A percentile compares a stretch with the other conserved stretches of the same genome.
phyloP scores from a whole-genome alignment of 1,140 invertebrate species.

The Drosophila kohkoa region DNA sequence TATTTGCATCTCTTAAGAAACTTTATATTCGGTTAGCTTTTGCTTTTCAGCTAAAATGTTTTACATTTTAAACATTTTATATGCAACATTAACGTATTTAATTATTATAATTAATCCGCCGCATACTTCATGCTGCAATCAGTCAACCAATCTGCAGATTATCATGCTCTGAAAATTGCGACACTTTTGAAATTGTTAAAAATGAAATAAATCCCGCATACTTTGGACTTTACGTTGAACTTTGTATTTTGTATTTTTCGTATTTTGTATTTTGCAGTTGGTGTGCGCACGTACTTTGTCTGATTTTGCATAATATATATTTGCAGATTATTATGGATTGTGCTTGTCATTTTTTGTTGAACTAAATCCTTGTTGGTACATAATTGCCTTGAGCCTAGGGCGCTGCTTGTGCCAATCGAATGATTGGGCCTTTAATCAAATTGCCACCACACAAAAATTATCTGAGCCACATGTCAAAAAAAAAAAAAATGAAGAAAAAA shows the following conservation, averaged over 20 bases:
- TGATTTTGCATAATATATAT: slow-evolving; percentile 22
- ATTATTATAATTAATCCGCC: neutral
- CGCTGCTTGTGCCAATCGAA: slow-evolving; percentile 1
- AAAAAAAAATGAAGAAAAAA: slow-evolving; percentile 24
- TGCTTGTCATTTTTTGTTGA: slow-evolving; percentile 32
- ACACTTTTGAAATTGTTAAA: slow-evolving; percentile 8
- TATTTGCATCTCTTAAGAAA: too few species aligned
- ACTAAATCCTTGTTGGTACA: slow-evolving; percentile 29
- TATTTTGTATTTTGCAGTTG: slow-evolving; percentile 5
- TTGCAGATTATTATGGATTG: slow-evolving; percentile 15
- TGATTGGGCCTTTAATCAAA: slow-evolving; percentile 50
- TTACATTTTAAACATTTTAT: too few species aligned
- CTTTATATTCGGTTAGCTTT: too few species aligned
- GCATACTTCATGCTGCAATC: neutral
- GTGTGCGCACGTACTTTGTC: neutral
- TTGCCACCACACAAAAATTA: slow-evolving; percentile 46
- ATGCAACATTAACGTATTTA: neutral
- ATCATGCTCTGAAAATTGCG: neutral
- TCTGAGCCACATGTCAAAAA: slow-evolving; percentile 56
- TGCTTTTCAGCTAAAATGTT: too few species aligned
- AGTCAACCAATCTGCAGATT: neutral
- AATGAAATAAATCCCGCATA: slow-evolving; percentile 8
- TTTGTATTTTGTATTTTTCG: neutral
- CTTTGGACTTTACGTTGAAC: slow-evolving; percentile 4
- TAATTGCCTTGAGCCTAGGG: slow-evolving; percentile 37